These are phyloP conservation scores for Tamandua tetradactyla DNA, from an alignment of 2,797 vertebrate species.

Conservation along the genomic window DNA sequence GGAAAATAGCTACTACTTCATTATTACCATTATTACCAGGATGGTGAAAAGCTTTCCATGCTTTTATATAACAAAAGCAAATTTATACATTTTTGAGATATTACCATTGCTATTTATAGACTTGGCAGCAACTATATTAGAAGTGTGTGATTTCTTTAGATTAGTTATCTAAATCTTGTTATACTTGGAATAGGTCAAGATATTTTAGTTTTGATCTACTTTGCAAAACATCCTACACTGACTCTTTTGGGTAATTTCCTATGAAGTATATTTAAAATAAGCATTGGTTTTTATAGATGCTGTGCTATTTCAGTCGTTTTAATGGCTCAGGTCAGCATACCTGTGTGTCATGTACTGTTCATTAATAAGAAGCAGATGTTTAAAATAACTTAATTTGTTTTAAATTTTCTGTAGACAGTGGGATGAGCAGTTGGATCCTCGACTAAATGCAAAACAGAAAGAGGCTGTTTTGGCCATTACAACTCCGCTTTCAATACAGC, in stretches of 20 bases:
- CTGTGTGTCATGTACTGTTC: conserved; percentile 1
- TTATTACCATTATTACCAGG: too few species aligned
- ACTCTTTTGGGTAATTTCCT: conserved; percentile 2
- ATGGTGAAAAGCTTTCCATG: not conserved
- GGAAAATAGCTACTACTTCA: not conserved
- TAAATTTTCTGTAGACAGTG: conserved; percentile 90
- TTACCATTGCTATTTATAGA: not conserved
- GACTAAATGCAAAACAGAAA: conserved; percentile 98
- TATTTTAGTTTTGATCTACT: conserved; percentile 30
- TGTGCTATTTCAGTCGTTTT: not conserved
- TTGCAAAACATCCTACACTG: not conserved
- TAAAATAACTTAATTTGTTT: conserved; percentile 59
- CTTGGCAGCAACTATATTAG: not conserved
- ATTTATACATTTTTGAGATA: conserved; percentile 20
- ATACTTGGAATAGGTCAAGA: not conserved
- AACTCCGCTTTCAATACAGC: conserved; percentile 92
- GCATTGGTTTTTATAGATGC: conserved; percentile 1
- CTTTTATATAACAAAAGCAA: conserved; percentile 15
- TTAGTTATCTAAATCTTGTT: conserved; percentile 18
- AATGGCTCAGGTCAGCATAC: not conserved
- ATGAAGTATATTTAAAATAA: not conserved
- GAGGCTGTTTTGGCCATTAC: conserved; percentile 99
- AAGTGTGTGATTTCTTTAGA: conserved; percentile 6
- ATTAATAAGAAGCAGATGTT: not conserved
- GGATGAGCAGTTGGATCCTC: conserved; percentile 99